Evolutionary conservation across 2,113 vertebrate genomes (phyloP).

Genomic region (Lipotes vexillifer): DNA sequence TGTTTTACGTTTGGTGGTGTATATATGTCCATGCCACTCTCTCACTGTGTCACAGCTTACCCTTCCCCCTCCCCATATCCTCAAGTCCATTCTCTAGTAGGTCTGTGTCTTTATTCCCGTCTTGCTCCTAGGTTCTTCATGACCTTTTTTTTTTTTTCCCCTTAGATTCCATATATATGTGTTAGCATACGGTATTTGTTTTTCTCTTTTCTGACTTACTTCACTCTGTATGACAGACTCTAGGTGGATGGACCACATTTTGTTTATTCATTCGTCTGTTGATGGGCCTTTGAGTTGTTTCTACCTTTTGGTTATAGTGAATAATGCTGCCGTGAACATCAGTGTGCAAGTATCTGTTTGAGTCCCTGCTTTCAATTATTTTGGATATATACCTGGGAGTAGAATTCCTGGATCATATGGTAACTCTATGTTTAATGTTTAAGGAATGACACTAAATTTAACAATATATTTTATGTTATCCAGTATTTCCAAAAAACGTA

Average conservation of each 20-base stretch:
- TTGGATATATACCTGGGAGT: not conserved
- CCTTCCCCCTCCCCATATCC: no score
- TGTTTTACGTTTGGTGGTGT: no score
- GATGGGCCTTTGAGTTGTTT: not conserved
- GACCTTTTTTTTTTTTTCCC: no score
- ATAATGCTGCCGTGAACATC: fast-evolving
- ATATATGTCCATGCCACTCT: no score
- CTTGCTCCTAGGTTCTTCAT: no score
- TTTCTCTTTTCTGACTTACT: no score
- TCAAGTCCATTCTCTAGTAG: no score
- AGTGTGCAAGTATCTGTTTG: not conserved
- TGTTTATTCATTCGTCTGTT: not conserved
- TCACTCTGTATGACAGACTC: no score
- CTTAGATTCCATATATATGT: no score
- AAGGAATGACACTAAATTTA: not conserved
- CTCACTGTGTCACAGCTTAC: no score
- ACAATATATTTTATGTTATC: not conserved
- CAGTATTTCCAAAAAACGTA: not conserved
- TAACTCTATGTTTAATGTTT: not conserved
- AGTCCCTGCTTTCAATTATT: not conserved
- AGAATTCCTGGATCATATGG: not conserved
- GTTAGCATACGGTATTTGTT: no score
- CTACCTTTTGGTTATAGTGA: not conserved
- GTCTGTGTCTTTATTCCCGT: no score
- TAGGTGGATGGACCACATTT: not conserved